Conservation (phyloP, 2,888 invertebrate species). For the Mythimna impura region DNA sequence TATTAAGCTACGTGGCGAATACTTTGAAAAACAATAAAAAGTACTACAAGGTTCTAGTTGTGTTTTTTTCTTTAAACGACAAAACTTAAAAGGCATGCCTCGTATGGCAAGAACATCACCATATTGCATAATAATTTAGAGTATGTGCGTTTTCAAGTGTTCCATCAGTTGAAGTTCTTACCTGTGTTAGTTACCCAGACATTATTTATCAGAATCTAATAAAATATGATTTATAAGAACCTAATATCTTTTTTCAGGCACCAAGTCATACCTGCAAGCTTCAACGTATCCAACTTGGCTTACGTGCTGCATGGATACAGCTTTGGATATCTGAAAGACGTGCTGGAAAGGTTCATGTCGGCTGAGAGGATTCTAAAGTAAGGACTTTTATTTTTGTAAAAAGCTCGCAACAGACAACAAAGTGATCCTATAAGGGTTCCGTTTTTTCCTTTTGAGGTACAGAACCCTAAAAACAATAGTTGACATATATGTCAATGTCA, state of each 20-base stretch:
- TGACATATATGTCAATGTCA: no score
- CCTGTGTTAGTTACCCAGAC: not conserved
- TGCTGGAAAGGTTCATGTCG: constrained; percentile 73
- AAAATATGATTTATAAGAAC: no score
- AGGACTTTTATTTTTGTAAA: constrained; percentile 34
- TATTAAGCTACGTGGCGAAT: no score
- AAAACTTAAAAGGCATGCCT: no score
- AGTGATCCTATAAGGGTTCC: no score
- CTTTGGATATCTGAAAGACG: constrained; percentile 72
- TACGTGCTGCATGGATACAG: constrained; percentile 75
- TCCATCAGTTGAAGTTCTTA: not conserved
- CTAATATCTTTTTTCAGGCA: constrained; percentile 69
- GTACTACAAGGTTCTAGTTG: no score
- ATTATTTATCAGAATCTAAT: not conserved
- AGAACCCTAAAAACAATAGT: no score
- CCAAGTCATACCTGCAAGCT: constrained; percentile 72
- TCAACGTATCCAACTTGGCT: constrained; percentile 76
- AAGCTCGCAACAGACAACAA: not conserved
- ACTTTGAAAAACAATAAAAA: no score
- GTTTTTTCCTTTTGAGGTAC: no score
- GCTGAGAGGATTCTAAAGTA: constrained; percentile 76
- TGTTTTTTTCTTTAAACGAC: no score
- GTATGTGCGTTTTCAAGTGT: not conserved
- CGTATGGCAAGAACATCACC: no score
- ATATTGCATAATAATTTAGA: not conserved